Conservation (phyloP, 1,140 invertebrate species). For the Hylaeus anthracinus region DNA sequence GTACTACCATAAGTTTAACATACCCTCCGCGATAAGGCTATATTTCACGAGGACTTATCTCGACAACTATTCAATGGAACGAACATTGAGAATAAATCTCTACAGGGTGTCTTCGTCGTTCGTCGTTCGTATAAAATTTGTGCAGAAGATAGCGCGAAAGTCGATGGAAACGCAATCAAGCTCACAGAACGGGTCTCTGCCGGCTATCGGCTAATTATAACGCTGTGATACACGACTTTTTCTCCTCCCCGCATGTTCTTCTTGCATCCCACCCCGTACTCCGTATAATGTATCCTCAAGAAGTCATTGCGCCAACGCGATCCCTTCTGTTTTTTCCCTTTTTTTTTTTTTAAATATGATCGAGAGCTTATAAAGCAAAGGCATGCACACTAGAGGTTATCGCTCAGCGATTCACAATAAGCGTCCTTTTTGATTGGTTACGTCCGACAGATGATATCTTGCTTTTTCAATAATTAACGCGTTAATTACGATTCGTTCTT, state of each 20-base stretch:
- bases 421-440: conserved; percentile 21
- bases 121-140: too few relatives aligned
- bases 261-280: neutral
- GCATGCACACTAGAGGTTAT: conserved; percentile 25
- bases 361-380: neutral
- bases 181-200: neutral
- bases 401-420: conserved; percentile 16
- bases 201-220: neutral
- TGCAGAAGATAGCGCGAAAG: neutral
- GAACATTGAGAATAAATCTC: too few relatives aligned
- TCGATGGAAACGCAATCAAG: neutral
- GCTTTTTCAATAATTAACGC: conserved; percentile 42
- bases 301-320: neutral
- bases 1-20: too few relatives aligned
- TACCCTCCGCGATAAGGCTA: too few relatives aligned
- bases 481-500: conserved; percentile 38
- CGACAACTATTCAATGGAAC: too few relatives aligned
- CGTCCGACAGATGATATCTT: conserved; percentile 24
- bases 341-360: neutral
- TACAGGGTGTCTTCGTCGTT: too few relatives aligned
- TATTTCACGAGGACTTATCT: too few relatives aligned
- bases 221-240: neutral
- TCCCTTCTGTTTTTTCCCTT: neutral
- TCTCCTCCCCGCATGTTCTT: neutral
- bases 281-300: neutral